Evolutionary conservation across 2,113 vertebrate species (phyloP), one percentile per base, ranked within the genome.

Genomic region (Gymnogyps californianus): DNA sequence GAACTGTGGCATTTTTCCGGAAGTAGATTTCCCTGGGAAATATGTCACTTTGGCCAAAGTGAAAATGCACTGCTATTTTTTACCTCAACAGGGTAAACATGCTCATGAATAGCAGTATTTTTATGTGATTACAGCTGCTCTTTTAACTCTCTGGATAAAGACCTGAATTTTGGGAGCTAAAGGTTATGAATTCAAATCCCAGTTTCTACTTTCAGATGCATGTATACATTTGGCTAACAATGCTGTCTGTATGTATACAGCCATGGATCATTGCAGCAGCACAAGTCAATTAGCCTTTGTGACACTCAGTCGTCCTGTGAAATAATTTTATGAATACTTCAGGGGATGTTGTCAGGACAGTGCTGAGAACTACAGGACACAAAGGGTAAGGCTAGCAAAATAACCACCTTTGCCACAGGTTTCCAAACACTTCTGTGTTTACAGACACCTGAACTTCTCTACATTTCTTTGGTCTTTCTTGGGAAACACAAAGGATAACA

Each of bases 251-350:
- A 29, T 83, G 52, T 75, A 46, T 51, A 49, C 28, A 83, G 66
- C 51, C 57, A 46, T 4, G 79, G 93, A 96, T 96, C 88, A 72
- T 31, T 97, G 93, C 59, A 85, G 59, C 65, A 92, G 85, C 90
- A 88, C 94, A 44, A 84, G 64, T 83, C 95, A 98, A 96, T 97
- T 97, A 98, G 96, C 89, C 91, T 97, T 77, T 91, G 87, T 94
- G 95, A 91, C 91, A 87, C 62, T 57, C 58, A 0, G 1, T 77
- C 17, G 44, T 83, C 79, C 88, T 88, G 82, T 77, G 67, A 88
- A 97, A 96, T 95, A 90, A 93, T 83, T 95, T 94, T 82, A 57
- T 92, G 83, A 96, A 89, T 91, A 84, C 95, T 96, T 96, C 61
- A 72, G 83, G 55, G 85, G 26, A 19, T 89, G 57, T 80, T 96